These are phyloP conservation scores for Octodonta nipae DNA, from an alignment of 2,888 invertebrate genomes.

Conservation along the genomic window DNA sequence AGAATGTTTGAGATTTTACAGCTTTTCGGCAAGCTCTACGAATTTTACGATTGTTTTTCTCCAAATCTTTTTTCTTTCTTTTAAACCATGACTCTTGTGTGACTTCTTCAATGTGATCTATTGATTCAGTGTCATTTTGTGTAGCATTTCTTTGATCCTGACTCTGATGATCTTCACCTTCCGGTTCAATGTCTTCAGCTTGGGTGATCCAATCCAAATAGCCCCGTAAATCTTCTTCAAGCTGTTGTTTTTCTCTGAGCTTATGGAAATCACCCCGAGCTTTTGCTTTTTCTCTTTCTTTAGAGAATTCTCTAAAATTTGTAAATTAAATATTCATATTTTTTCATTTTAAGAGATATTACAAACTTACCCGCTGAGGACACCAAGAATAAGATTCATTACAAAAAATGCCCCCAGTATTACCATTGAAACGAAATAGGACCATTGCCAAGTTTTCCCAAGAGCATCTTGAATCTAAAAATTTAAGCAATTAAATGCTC, in stretches of 20 bases:
- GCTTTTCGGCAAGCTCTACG: slow-evolving; percentile 84
- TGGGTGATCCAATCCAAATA: slow-evolving; percentile 99
- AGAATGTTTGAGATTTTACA: slow-evolving; percentile 95
- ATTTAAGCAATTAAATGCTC: slow-evolving; percentile 9
- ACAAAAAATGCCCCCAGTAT: slow-evolving; percentile 99
- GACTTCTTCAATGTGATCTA: slow-evolving; percentile 63
- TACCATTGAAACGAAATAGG: slow-evolving; percentile 97
- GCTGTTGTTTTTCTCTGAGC: slow-evolving; percentile 91
- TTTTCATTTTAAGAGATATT: too few species aligned
- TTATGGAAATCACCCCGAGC: slow-evolving; percentile 98
- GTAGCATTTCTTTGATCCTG: slow-evolving; percentile 58
- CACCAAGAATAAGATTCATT: slow-evolving; percentile 99
- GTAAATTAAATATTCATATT: too few species aligned
- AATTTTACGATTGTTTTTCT: slow-evolving; percentile 77
- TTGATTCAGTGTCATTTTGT: slow-evolving; percentile 68
- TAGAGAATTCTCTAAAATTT: slow-evolving; percentile 91
- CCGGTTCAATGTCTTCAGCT: slow-evolving; percentile 94
- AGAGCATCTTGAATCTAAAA: slow-evolving; percentile 89
- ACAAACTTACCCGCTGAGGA: slow-evolving; percentile 86
- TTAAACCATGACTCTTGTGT: slow-evolving; percentile 68
- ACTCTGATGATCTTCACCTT: slow-evolving; percentile 63
- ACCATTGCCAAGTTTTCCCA: slow-evolving; percentile 96
- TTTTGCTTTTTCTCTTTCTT: slow-evolving; percentile 98
- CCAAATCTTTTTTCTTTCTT: slow-evolving; percentile 72
- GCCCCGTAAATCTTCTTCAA: slow-evolving; percentile 93